A percentile compares a stretch with the other conserved stretches of the same genome.
Conservation (phyloP, 2,113 vertebrate genomes). For the Formicarius rufipectus region DNA sequence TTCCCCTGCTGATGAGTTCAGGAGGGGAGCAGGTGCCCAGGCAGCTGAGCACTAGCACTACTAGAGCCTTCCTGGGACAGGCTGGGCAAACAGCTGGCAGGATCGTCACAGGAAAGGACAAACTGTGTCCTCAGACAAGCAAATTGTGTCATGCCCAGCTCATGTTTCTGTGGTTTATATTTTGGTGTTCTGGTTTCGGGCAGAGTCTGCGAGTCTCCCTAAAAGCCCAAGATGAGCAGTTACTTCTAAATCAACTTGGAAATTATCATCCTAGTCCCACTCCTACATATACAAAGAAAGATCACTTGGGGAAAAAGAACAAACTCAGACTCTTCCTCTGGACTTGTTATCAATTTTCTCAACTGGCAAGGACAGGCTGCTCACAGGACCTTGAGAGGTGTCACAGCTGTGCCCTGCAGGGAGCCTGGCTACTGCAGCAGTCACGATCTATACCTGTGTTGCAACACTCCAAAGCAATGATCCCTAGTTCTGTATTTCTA, state of each 20-base stretch:
- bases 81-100: neutral
- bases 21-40: neutral
- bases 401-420: neutral
- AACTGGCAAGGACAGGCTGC: neutral
- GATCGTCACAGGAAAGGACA: neutral
- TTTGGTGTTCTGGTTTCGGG: neutral
- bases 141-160: neutral
- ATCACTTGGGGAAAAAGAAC: neutral
- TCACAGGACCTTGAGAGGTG: neutral
- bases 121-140: neutral
- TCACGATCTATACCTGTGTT: accelerated
- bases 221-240: neutral
- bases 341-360: neutral
- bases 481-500: neutral
- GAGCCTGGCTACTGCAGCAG: neutral
- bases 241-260: neutral
- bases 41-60: neutral
- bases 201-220: neutral
- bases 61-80: neutral
- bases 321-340: neutral
- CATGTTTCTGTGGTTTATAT: neutral
- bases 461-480: neutral
- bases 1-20: neutral
- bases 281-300: neutral
- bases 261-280: neutral